Percentiles rank a stretch among this genome's conserved stretches.
phyloP scores from a whole-genome alignment of 1,140 invertebrate genomes.

The Xylocopa sonorina region DNA sequence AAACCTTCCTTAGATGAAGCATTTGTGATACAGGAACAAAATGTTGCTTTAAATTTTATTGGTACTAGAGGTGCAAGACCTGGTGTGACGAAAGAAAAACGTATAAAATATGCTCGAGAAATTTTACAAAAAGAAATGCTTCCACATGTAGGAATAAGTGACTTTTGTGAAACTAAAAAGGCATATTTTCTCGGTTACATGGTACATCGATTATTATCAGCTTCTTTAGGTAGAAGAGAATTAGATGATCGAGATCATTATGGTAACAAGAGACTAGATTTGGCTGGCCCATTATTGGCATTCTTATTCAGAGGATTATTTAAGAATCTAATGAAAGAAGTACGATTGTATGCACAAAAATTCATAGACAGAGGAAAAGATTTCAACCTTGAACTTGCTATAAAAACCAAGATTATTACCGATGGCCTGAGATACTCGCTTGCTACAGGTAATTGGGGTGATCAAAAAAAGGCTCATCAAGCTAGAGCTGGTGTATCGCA shows the following conservation, averaged over 20 bases:
- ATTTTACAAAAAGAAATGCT: slow-evolving; percentile 99
- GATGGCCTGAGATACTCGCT: slow-evolving; percentile 98
- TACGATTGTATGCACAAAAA: slow-evolving; percentile 98
- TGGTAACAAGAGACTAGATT: slow-evolving; percentile 98
- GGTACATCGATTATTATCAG: slow-evolving; percentile 97
- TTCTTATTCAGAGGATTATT: slow-evolving; percentile 97
- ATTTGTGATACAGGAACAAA: slow-evolving; percentile 99
- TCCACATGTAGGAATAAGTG: slow-evolving; percentile 98
- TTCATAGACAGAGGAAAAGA: slow-evolving; percentile 99
- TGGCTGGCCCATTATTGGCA: slow-evolving; percentile 97
- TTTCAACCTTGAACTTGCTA: slow-evolving; percentile 98
- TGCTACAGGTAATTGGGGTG: slow-evolving; percentile 99
- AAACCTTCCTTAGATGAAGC: slow-evolving; percentile 99
- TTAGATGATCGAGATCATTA: slow-evolving; percentile 99
- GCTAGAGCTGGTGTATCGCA: slow-evolving; percentile 96
- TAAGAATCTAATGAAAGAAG: slow-evolving; percentile 97
- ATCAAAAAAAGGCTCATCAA: slow-evolving; percentile 99
- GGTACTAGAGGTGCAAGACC: slow-evolving; percentile 97
- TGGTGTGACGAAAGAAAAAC: slow-evolving; percentile 98
- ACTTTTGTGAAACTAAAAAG: slow-evolving; percentile 99
- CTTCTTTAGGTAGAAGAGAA: slow-evolving; percentile 96
- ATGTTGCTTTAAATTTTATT: slow-evolving; percentile 99
- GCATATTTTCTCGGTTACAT: slow-evolving; percentile 99
- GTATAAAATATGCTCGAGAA: slow-evolving; percentile 99
- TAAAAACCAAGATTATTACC: slow-evolving; percentile 98